Base-by-base conservation (phyloP, 2,113 vertebrate species). In the Sialia sialis region DNA sequence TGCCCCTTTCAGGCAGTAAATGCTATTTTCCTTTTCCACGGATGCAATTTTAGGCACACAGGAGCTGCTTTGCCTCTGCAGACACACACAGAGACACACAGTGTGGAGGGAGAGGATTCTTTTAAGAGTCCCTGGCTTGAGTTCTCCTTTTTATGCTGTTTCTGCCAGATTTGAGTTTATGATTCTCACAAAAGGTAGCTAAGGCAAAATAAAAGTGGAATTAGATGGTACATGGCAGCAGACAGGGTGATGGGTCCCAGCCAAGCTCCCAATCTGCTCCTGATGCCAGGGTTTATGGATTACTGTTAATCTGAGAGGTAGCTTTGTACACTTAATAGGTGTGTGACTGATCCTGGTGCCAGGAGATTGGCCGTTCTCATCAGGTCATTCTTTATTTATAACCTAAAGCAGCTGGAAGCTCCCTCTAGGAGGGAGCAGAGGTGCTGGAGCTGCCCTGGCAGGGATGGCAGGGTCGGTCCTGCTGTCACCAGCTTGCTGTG, bases 301-400 rank as follows among this genome's bases (percentile, higher is more conserved):
- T 62, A 69, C 66, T 87, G 59, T 88, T 95, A 73, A 81, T 92
- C 78, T 89, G 68, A 94, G 75, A 81, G 44, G 81, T 87, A 64
- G 78, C 60, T 81, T 84, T 93, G 90, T 84, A 67, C 80, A 43
- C 68, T 89, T 89, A 81, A 58, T 89, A 92, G 89, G 73, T 96
- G 83, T 64, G 59, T 80, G 93, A 90, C 87, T 89, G 93, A 90
- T 89, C 41, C 64, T 30, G 51, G 58, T 88, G 86, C 84, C 88
- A 46, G 78, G 58, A 91, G 67, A 64, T 80, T 12, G 83, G 46
- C 92, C 12, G 7, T 89, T 94, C 91, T 90, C 91, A 63, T 64
- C 70, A 20, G 69, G 48, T 91, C 88, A 54, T 80, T 85, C 75
- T 88, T 95, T 92, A 93, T 94, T 95, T 94, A 83, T 92, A 91